Percentiles rank a stretch among this genome's conserved stretches.
These are phyloP conservation scores for Drosophila chauvacae DNA, from an alignment of 1,140 invertebrate genomes.

Conservation along the genomic window DNA sequence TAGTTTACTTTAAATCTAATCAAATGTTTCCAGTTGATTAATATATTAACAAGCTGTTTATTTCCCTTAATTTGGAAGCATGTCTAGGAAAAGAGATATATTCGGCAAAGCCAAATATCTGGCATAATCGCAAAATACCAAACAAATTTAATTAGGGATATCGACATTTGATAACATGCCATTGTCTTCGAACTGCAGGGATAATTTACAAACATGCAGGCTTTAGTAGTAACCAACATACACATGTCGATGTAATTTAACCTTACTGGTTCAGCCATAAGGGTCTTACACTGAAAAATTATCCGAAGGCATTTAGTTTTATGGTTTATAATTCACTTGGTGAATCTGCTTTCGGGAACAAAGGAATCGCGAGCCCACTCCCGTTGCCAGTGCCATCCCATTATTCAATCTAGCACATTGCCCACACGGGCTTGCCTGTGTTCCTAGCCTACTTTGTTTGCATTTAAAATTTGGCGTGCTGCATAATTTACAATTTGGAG, in stretches of 20 bases:
- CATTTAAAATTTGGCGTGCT: slow-evolving; percentile 73
- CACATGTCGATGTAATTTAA: neutral
- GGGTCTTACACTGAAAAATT: neutral
- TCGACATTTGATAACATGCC: neutral
- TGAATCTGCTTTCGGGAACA: slow-evolving; percentile 24
- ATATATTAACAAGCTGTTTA: neutral
- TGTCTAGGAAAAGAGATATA: too few species aligned
- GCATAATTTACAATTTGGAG: slow-evolving; percentile 65
- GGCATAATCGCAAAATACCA: neutral
- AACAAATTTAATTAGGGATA: slow-evolving; percentile 1
- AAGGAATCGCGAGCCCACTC: neutral
- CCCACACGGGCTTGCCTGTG: slow-evolving; percentile 24
- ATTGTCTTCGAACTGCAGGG: neutral
- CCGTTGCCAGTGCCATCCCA: slow-evolving; percentile 4
- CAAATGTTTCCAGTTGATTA: neutral
- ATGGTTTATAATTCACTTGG: neutral
- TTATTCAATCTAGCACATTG: slow-evolving; percentile 36
- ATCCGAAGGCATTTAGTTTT: neutral
- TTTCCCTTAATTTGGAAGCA: neutral
- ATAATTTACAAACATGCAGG: neutral
- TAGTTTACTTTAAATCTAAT: neutral
- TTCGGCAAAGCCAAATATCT: too few species aligned
- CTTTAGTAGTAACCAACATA: slow-evolving; percentile 1
- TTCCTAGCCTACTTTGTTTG: slow-evolving; percentile 58
- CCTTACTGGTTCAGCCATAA: neutral